These are phyloP conservation scores for Styela plicata DNA, from an alignment of 23 tunicate species.

Conservation along the genomic window DNA sequence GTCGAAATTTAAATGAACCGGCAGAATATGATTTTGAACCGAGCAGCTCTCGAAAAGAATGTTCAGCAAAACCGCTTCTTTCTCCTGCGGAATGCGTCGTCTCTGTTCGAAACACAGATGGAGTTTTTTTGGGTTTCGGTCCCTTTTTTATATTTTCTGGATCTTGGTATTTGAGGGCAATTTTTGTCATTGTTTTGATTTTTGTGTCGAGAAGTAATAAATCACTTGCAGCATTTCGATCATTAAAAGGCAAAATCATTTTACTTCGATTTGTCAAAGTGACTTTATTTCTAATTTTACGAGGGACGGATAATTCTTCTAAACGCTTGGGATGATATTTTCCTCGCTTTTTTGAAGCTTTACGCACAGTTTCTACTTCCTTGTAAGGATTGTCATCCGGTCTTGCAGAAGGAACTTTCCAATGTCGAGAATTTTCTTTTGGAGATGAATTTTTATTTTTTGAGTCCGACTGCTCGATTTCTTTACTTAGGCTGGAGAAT, in stretches of 20 bases:
- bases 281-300: slow-evolving; percentile 10
- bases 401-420: background rate
- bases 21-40: background rate
- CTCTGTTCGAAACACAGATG: background rate
- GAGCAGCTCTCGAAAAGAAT: background rate
- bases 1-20: background rate
- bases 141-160: background rate
- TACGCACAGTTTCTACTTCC: background rate
- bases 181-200: background rate
- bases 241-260: slow-evolving; percentile 3
- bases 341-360: background rate
- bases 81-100: background rate
- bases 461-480: background rate
- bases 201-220: background rate
- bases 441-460: background rate
- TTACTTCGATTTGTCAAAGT: background rate
- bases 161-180: slow-evolving; percentile 11
- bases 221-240: background rate
- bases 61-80: background rate
- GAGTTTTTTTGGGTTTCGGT: background rate
- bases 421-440: background rate
- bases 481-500: background rate
- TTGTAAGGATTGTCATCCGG: background rate
- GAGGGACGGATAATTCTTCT: slow-evolving; percentile 18
- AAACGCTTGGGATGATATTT: slow-evolving; percentile 6